Evolutionary conservation across 1,140 invertebrate genomes (phyloP), one percentile per base, ranked within the genome.

Genomic region (Zophobas morio): DNA sequence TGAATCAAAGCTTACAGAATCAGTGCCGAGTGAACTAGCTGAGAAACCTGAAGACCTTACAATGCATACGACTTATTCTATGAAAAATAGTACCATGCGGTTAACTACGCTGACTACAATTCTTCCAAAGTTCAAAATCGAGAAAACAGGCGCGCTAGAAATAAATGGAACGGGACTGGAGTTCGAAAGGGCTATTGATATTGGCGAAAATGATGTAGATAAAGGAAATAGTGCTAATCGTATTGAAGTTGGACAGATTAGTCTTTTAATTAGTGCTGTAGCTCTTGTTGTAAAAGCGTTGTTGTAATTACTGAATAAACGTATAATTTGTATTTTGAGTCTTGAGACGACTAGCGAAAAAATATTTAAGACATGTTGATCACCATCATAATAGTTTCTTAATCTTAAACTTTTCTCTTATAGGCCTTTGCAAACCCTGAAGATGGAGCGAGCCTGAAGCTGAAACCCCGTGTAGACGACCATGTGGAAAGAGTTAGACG

Each of bases 381-480:
- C 20, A 20, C 20, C 20, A 20, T 20, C 20, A 20, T 20, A 6
- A 70, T 8, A 8, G 34, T 8, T 75, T 51, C 39, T 34, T 49
- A 20, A 49, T 32, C 4, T 75, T 33, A 53, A 8, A 39, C 6
- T 54, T 70, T 20, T 5, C 37, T 56, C 42, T 78, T 77, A 2
- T 72, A 89, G 88, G 84, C 86, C 47, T 88, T 87, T 81, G 82
- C 85, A 4, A 88, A 87, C 80, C 84, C 87, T 1, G 88, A 89
- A 81, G 88, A 89, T 82, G 78, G 79, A 8, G 76, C 74, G 3
- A 42, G 57, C 8, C 49, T 77, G 2, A 86, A 85, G 49, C 78
- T 80, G 0, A 85, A 87, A 79, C 82, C 82, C 0, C 80, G 80
- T 53, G 74, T 78, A n/a, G 82, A 86, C 80, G 85, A 87, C 63